Conservation (phyloP, 2,113 vertebrate genomes). For the Carettochelys insculpta region DNA sequence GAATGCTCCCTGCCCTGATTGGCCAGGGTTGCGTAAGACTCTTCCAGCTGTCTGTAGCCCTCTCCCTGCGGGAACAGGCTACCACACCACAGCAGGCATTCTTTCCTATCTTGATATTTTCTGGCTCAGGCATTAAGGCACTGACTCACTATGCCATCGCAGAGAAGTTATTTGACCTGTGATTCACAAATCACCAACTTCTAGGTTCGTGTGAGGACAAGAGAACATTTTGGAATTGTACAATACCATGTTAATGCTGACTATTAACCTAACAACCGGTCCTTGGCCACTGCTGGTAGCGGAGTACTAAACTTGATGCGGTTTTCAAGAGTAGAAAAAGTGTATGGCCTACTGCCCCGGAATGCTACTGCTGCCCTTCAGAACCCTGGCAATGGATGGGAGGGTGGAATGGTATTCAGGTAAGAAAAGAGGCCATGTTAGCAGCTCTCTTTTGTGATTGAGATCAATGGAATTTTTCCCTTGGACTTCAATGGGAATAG, state of each 20-base stretch:
- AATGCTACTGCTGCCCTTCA: background rate
- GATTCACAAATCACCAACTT: background rate
- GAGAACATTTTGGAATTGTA: background rate
- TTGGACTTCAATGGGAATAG: background rate
- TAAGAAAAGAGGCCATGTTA: background rate
- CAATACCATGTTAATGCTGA: background rate
- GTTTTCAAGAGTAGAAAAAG: background rate
- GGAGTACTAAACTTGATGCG: background rate
- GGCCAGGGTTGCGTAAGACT: too few relatives aligned
- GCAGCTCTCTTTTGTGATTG: background rate
- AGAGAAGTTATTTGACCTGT: background rate
- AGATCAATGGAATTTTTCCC: background rate
- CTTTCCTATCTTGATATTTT: too few relatives aligned
- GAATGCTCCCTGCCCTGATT: too few relatives aligned
- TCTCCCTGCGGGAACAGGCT: too few relatives aligned
- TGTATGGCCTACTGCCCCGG: background rate
- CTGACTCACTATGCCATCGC: background rate
- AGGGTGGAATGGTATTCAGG: background rate
- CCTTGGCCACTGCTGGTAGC: background rate
- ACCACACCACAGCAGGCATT: too few relatives aligned
- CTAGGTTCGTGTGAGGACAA: background rate
- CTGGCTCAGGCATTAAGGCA: background rate
- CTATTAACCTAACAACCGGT: background rate
- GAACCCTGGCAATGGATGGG: background rate
- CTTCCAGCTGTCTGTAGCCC: too few relatives aligned